These are phyloP conservation scores for Aspidoscelis tigris DNA, from an alignment of 2,113 vertebrate genomes.

Conservation along the genomic window DNA sequence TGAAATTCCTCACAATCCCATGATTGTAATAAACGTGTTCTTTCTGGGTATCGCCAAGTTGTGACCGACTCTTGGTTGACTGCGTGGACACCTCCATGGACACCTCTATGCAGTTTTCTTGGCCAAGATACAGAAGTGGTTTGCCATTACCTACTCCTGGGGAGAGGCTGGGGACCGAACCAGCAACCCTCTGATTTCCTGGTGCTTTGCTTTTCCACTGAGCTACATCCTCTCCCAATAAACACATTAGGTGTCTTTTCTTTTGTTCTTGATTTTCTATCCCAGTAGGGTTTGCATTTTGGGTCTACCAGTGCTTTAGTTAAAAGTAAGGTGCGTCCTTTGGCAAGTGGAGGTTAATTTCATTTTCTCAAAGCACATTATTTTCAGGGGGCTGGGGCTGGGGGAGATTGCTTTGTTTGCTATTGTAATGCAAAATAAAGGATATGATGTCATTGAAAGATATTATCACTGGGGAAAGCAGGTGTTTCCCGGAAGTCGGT, in stretches of 20 bases:
- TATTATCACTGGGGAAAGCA: constrained; percentile 56
- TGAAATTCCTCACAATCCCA: neutral
- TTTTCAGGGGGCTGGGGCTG: fast-evolving
- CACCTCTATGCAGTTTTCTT: too few species aligned
- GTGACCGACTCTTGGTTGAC: too few species aligned
- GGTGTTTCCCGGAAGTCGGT: constrained; percentile 76
- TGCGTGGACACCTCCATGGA: too few species aligned
- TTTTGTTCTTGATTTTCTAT: fast-evolving
- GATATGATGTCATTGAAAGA: constrained; percentile 59
- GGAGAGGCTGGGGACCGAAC: too few species aligned
- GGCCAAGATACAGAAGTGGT: neutral
- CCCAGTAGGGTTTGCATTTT: neutral
- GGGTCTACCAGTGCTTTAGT: neutral
- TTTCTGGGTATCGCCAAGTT: too few species aligned
- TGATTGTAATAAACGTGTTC: neutral
- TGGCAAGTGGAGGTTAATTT: constrained; percentile 29
- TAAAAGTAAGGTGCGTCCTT: neutral
- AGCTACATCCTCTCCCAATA: neutral
- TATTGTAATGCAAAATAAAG: constrained; percentile 48
- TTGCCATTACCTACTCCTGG: neutral
- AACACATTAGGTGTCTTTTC: neutral
- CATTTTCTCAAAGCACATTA: constrained; percentile 28
- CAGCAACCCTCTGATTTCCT: too few species aligned
- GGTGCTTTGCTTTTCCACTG: too few species aligned
- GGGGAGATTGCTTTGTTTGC: constrained; percentile 50